A percentile compares a stretch with the other conserved stretches of the same genome.
phyloP scores from a whole-genome alignment of 2,888 invertebrate genomes.

The Mycogona germanica region DNA sequence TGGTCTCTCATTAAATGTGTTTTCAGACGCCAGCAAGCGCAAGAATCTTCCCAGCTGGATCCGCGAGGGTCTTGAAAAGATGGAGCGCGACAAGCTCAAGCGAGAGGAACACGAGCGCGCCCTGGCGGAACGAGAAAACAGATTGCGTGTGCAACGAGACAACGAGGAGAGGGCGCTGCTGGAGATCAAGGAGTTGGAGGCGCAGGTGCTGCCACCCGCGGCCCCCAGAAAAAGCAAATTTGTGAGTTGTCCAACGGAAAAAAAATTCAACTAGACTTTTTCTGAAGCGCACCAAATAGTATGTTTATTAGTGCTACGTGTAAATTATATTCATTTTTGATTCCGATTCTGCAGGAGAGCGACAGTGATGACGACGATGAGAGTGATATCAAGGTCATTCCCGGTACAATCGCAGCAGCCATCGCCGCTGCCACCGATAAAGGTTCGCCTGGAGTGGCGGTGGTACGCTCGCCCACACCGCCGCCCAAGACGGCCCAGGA shows the following conservation, averaged over 20 bases:
- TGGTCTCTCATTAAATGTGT: not conserved
- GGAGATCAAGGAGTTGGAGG: constrained; percentile 27
- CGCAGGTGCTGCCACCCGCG: constrained; percentile 32
- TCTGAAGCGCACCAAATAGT: not conserved
- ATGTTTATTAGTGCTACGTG: not conserved
- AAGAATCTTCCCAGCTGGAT: constrained; percentile 96
- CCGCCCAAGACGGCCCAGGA: constrained; percentile 32
- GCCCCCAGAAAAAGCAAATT: constrained; percentile 46
- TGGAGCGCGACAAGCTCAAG: constrained; percentile 85
- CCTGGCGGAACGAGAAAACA: constrained; percentile 47
- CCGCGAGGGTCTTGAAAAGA: constrained; percentile 90
- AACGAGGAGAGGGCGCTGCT: constrained; percentile 22
- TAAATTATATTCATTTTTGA: no score
- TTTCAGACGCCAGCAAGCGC: constrained; percentile 64
- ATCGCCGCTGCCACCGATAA: not conserved
- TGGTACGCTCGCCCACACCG: constrained; percentile 26
- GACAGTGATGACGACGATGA: constrained; percentile 28
- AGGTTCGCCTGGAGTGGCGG: not conserved
- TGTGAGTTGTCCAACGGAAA: constrained; percentile 39
- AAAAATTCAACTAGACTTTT: no score
- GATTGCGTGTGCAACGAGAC: constrained; percentile 28
- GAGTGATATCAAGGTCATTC: constrained; percentile 8
- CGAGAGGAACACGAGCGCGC: constrained; percentile 68
- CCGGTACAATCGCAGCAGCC: not conserved
- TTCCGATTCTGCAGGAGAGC: constrained; percentile 23